These are phyloP conservation scores for Ostrea denselamellosa DNA, from an alignment of 1,140 invertebrate genomes.

Conservation along the genomic window DNA sequence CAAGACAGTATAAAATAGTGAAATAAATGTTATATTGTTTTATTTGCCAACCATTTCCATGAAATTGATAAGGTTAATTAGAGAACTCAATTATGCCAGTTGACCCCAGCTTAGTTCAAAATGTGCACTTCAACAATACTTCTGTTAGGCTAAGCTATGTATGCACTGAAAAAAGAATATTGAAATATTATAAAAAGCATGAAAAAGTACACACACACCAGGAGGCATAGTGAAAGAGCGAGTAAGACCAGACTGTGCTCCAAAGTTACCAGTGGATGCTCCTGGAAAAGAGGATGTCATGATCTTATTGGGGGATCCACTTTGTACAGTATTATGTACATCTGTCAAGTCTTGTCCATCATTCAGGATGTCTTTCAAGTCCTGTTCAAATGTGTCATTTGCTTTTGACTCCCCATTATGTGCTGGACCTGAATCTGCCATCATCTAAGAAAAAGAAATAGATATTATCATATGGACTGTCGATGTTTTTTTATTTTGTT, in stretches of 20 bases:
- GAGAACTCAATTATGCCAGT: too few relatives aligned
- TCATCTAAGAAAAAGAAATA: slow-evolving; percentile 41
- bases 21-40: too few relatives aligned
- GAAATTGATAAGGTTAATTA: too few relatives aligned
- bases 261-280: slow-evolving; percentile 50
- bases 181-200: slow-evolving; percentile 29
- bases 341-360: slow-evolving; percentile 89
- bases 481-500: too few relatives aligned
- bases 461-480: too few relatives aligned
- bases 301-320: slow-evolving; percentile 81
- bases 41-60: too few relatives aligned
- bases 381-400: slow-evolving; percentile 82
- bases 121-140: too few relatives aligned
- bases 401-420: slow-evolving; percentile 51
- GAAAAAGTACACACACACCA: slow-evolving; percentile 64
- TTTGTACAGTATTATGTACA: slow-evolving; percentile 87
- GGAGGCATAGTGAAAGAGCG: slow-evolving; percentile 70
- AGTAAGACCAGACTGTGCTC: slow-evolving; percentile 64
- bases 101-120: too few relatives aligned
- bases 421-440: slow-evolving; percentile 53
- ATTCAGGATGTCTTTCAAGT: slow-evolving; percentile 93
- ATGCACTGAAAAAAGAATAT: slow-evolving; percentile 67
- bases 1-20: too few relatives aligned
- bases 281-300: slow-evolving; percentile 58
- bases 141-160: too few relatives aligned